Evolutionary conservation across 2,113 vertebrate species (phyloP), one percentile per base, ranked within the genome.

Genomic region (Agelaius phoeniceus): DNA sequence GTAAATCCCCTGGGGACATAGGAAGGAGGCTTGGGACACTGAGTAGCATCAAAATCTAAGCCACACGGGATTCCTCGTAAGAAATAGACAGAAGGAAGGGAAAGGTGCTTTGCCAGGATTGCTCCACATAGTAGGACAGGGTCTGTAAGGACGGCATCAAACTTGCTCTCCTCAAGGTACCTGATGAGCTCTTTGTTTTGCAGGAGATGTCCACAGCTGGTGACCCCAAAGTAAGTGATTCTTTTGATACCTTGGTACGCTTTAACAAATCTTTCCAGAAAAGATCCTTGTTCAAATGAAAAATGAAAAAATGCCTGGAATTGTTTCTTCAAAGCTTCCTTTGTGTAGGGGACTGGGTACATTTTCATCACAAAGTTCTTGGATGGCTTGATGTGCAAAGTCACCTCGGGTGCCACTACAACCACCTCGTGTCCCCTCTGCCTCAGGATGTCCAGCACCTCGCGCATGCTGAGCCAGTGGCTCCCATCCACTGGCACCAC

Each of bases 401-500:
- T 94, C 31, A 97, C 31, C 5, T 98, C 98, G 1, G 99, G 98
- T 2, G 98, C 98, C 24, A 99, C 33, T 20, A 99, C 97, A 0
- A 98, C 97, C 11, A 99, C 87, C 11, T 96, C 88, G 5, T 99
- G 99, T 19, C 98, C 99, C 55, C 80, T 98, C 39, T 94, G 96
- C 6, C 78, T 80, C 43, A 99, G 75, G 63, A 97, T 78, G 2
- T 98, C 95, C 35, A 98, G 7, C 10, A 98, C 73, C 1, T 97
- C 95, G 5, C 86, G 81, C 23, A 99, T 75, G 28, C 97, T 98
- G 41, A 99, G 96, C 99, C 99, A 99, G 22, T 98, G 99, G 65
- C 99, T 99, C 28, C 99, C 99, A 0, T 99, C 99, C 33, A 96
- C 23, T 0, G 99, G 99, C 13, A 99, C 35, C 90, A 99, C 97